Evolutionary conservation across 1,140 invertebrate species (phyloP).

Genomic region (Drosophila mauritiana): DNA sequence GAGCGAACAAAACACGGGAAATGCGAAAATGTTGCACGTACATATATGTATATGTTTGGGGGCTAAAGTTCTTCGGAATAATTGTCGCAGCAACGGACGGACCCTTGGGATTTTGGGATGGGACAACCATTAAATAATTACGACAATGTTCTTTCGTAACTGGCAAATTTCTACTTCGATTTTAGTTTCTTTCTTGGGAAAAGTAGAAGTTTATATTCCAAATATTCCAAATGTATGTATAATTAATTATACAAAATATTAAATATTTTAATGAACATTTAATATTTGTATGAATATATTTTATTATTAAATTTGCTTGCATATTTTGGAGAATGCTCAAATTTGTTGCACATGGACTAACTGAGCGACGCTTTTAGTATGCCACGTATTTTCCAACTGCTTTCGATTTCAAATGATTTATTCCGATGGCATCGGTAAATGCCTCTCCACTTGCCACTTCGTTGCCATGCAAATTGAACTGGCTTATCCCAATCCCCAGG

Average conservation of each 20-base stretch:
- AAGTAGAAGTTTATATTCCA: too few species aligned
- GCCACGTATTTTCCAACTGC: neutral
- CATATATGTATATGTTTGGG: neutral
- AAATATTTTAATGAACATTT: too few species aligned
- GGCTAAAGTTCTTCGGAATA: constrained; percentile 5
- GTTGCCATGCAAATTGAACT: constrained; percentile 6
- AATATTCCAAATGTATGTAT: too few species aligned
- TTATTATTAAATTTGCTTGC: too few species aligned
- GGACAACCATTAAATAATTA: constrained; percentile 21
- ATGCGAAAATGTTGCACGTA: constrained; percentile 27
- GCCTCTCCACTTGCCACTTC: neutral
- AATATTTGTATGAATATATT: too few species aligned
- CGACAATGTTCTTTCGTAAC: neutral
- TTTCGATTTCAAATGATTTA: constrained; percentile 1
- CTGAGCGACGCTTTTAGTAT: neutral
- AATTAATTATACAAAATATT: too few species aligned
- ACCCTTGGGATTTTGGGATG: constrained; percentile 21
- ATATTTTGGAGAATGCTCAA: too few species aligned
- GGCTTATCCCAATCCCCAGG: neutral
- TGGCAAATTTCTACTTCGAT: neutral
- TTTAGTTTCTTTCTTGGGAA: neutral
- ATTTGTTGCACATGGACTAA: neutral
- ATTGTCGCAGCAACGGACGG: constrained; percentile 7
- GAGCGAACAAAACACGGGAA: constrained; percentile 46
- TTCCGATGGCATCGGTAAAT: constrained; percentile 2